Percentiles rank a stretch among this genome's conserved stretches.
These are phyloP conservation scores for Hippopotamyrus pictus DNA, from an alignment of 2,797 vertebrate species.

Conservation along the genomic window DNA sequence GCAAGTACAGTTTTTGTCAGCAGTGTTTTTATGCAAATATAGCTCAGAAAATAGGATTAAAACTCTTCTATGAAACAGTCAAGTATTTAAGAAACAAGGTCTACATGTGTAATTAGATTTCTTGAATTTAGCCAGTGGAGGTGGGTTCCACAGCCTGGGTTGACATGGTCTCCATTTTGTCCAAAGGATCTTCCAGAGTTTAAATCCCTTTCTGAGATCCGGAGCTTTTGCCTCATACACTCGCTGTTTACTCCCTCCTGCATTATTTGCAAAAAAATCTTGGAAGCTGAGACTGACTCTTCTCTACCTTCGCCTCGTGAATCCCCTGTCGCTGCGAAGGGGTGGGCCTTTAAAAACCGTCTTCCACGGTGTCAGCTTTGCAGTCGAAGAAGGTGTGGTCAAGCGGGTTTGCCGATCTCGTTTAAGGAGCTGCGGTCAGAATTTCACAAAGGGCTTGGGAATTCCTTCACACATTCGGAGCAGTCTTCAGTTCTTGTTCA, in stretches of 20 bases:
- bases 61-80: neutral
- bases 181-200: neutral
- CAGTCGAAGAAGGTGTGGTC: neutral
- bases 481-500: neutral
- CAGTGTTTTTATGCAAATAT: neutral
- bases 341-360: neutral
- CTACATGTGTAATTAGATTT: neutral
- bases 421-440: neutral
- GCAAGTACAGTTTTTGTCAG: neutral
- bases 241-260: neutral
- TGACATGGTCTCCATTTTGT: neutral
- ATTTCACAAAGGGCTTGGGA: neutral
- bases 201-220: neutral
- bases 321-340: neutral
- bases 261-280: neutral
- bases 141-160: neutral
- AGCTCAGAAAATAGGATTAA: neutral
- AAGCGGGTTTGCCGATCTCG: neutral
- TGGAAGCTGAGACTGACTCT: neutral
- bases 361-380: neutral
- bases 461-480: neutral
- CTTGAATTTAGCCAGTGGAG: neutral
- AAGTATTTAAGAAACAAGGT: neutral
- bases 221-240: neutral
- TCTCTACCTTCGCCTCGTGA: neutral